Base-by-base conservation (phyloP, 2,888 invertebrate genomes). In the Slavum lentiscoides region DNA sequence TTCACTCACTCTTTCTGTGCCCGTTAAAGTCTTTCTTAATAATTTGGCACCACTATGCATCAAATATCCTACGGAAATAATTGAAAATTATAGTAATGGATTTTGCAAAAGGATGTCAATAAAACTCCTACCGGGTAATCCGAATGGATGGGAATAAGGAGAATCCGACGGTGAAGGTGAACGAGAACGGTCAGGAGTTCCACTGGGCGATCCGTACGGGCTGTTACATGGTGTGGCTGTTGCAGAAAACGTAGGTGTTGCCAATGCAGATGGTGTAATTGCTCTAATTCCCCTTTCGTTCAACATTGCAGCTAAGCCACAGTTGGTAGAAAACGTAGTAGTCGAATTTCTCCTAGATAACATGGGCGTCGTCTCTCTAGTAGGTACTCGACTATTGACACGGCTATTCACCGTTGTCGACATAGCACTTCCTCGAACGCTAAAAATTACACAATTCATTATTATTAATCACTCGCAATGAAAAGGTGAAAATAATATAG, bases 211-310 rank as follows among this genome's bases (percentile, higher is more conserved):
- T 55, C 83, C 82, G 53, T 84, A 84, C 0, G 95, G 95, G 85
- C 94, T 94, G 86, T 95, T 95, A 85, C 93, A 93, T 2, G 95
- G 95, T 9, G 95, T 95, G 11, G 94, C 94, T 0, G 95, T 95
- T 6, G 94, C 93, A 11, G 93, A 90, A 86, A 90, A 94, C 66
- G 89, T 89, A 11, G 92, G 92, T 7, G 92, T 90, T 83, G 90
- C 89, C 1, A 90, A 86, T 64, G 90, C 90, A 67, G 91, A 91
- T 8, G 92, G 91, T n/a, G 92, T 91, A 1, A 90, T 91, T 19
- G 92, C 92, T 86, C 91, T 91, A 82, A 92, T 92, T 67, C 93
- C 93, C 83, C 94, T 88, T 87, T 93, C 91, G 85, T 94, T 90
- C 85, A 96, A 86, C 90, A 94, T 90, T 84, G 92, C 91, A 21